Evolutionary conservation across 2,797 vertebrate species (phyloP).

Genomic region (Cichlasoma orientale): DNA sequence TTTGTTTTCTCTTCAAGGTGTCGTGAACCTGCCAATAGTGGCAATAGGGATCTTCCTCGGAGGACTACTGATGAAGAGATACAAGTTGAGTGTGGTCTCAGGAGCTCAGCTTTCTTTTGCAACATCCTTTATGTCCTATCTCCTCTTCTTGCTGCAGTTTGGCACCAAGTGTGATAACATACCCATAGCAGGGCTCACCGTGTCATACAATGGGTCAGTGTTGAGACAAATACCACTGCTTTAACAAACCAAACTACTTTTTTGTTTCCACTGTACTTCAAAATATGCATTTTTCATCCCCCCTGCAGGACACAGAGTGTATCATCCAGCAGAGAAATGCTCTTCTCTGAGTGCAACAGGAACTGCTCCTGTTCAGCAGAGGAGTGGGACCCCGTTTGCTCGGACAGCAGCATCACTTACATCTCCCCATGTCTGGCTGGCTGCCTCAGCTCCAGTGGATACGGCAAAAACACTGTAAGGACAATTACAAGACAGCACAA

Average conservation of each 20-base stretch:
- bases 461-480: constrained; percentile 85
- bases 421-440: constrained; percentile 92
- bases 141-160: constrained; percentile 81
- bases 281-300: background rate
- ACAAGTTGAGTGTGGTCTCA: constrained; percentile 82
- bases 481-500: background rate
- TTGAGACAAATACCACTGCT: background rate
- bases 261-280: background rate
- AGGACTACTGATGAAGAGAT: constrained; percentile 87
- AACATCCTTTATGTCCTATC: constrained; percentile 78
- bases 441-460: constrained; percentile 83
- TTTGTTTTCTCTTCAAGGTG: constrained; percentile 65
- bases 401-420: constrained; percentile 86
- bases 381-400: constrained; percentile 93
- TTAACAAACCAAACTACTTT: background rate
- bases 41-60: constrained; percentile 85
- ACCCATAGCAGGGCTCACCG: constrained; percentile 83
- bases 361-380: constrained; percentile 83
- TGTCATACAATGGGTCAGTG: constrained; percentile 84
- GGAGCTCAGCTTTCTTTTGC: constrained; percentile 83
- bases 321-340: constrained; percentile 61
- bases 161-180: constrained; percentile 83
- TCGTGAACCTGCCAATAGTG: constrained; percentile 82
- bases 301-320: constrained; percentile 76
- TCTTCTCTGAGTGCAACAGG: constrained; percentile 85